phyloP scores from a whole-genome alignment of 2,113 vertebrate genomes.

The Stegostoma tigrinum region DNA sequence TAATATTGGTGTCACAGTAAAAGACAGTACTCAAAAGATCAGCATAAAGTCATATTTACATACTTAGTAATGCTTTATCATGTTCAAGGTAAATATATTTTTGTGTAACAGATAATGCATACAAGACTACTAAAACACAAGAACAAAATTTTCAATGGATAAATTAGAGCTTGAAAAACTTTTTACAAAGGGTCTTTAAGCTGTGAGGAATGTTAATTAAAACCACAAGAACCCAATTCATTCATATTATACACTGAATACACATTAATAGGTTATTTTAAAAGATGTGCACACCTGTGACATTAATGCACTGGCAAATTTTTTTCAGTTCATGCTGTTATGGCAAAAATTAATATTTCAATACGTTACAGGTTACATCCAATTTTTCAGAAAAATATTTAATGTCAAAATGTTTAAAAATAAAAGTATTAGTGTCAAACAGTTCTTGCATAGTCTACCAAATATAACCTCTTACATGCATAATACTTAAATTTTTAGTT shows the following conservation, averaged over 20 bases:
- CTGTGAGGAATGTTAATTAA: constrained; percentile 43
- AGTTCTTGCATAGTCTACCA: background rate
- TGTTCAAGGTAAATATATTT: constrained; percentile 39
- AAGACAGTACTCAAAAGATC: constrained; percentile 48
- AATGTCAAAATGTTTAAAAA: background rate
- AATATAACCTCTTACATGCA: background rate
- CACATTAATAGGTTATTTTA: constrained; percentile 26
- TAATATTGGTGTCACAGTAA: constrained; percentile 54
- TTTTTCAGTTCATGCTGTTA: background rate
- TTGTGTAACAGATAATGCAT: constrained; percentile 46
- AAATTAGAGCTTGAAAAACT: constrained; percentile 42
- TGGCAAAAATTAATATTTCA: background rate
- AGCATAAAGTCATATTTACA: constrained; percentile 53
- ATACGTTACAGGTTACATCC: no score
- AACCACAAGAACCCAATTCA: constrained; percentile 38
- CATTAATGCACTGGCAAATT: background rate
- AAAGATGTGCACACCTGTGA: background rate
- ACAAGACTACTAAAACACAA: constrained; percentile 36
- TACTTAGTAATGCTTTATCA: constrained; percentile 44
- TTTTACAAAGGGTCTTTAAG: constrained; percentile 38
- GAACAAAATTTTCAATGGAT: constrained; percentile 36
- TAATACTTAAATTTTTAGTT: background rate
- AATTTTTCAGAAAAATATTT: background rate
- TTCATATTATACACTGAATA: constrained; percentile 41
- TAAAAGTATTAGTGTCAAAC: background rate